These are phyloP conservation scores for Emydocephalus ijimae DNA, from an alignment of 2,113 vertebrate genomes.

Conservation along the genomic window DNA sequence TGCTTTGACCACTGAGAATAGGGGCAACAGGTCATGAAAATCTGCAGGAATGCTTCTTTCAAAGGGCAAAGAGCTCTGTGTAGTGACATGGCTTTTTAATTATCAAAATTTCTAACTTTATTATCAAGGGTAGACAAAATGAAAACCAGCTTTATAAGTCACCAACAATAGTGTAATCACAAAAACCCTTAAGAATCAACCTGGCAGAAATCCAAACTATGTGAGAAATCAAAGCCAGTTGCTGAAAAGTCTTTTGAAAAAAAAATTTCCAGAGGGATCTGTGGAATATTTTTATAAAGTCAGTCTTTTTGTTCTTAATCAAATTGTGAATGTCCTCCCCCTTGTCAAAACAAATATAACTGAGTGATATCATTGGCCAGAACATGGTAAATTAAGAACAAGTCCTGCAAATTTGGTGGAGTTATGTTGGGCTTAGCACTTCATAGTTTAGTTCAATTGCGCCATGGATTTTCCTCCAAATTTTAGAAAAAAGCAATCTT, in stretches of 20 bases:
- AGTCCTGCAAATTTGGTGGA: constrained; percentile 1
- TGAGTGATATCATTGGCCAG: neutral
- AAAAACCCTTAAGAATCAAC: constrained; percentile 51
- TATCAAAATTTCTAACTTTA: constrained; percentile 64
- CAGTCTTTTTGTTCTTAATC: constrained; percentile 29
- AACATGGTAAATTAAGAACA: constrained; percentile 9
- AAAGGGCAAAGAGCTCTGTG: constrained; percentile 57
- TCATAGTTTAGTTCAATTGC: neutral
- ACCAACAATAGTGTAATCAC: constrained; percentile 64
- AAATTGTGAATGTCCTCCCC: constrained; percentile 4
- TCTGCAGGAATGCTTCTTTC: constrained; percentile 46
- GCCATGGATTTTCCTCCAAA: neutral
- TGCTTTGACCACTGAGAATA: constrained; percentile 22
- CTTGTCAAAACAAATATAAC: neutral
- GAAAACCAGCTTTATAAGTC: constrained; percentile 67
- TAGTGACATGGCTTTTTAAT: constrained; percentile 64
- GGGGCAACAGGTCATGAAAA: constrained; percentile 15
- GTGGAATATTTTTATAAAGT: constrained; percentile 41
- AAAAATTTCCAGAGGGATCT: neutral
- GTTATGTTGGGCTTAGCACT: constrained; percentile 15
- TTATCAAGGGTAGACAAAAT: constrained; percentile 69
- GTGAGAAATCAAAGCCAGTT: constrained; percentile 63
- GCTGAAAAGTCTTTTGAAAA: constrained; percentile 48
- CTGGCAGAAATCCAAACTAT: constrained; percentile 63
- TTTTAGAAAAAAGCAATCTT: neutral